A percentile compares a stretch with the other conserved stretches of the same genome.
Evolutionary conservation across 2,113 vertebrate species (phyloP).

Genomic region (Amphiprion ocellaris): DNA sequence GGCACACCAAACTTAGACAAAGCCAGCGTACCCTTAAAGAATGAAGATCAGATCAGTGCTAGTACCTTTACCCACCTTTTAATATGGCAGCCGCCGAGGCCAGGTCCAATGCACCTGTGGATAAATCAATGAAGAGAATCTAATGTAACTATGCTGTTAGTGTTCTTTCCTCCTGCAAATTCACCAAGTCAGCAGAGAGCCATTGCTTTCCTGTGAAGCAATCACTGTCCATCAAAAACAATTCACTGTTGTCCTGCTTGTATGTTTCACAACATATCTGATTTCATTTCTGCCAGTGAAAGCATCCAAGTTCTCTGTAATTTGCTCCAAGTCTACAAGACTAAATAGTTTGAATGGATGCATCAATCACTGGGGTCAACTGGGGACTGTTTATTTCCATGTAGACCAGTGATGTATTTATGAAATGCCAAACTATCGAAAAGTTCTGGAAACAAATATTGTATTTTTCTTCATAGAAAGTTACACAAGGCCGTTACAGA

Average conservation of each 20-base stretch:
- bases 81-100: slow-evolving; percentile 77
- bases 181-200: not conserved
- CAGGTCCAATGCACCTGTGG: slow-evolving; percentile 78
- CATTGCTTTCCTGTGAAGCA: slow-evolving; percentile 1
- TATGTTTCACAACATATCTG: not conserved
- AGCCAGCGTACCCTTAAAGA: not conserved
- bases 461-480: slow-evolving; percentile 16
- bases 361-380: slow-evolving; percentile 18
- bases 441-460: slow-evolving; percentile 16
- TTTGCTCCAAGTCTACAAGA: not conserved
- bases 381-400: slow-evolving; percentile 27
- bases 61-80: slow-evolving; percentile 66
- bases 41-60: not conserved
- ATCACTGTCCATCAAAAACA: not conserved
- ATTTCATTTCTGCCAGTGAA: slow-evolving; percentile 31
- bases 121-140: slow-evolving; percentile 21
- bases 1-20: not conserved
- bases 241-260: slow-evolving; percentile 1
- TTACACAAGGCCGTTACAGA: not conserved
- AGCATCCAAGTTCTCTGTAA: slow-evolving; percentile 1
- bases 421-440: slow-evolving; percentile 20
- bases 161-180: not conserved
- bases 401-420: slow-evolving; percentile 20
- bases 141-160: not conserved
- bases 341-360: slow-evolving; percentile 27